Conservation (phyloP, 2,888 invertebrate genomes). For the Mimachlamys varia region DNA sequence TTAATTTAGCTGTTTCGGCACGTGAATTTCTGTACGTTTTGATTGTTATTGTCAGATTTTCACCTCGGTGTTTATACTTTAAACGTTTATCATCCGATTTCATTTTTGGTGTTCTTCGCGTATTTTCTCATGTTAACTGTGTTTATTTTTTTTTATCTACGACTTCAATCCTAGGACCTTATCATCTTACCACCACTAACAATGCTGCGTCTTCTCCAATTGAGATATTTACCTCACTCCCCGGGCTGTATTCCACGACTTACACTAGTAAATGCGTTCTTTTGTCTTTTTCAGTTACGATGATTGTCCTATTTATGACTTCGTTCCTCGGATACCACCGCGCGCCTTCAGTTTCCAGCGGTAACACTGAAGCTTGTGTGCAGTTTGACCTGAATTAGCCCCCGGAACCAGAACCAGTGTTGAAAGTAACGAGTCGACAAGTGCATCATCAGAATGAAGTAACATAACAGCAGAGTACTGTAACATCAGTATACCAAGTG, state of each 20-base stretch:
- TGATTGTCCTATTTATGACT: conserved; percentile 1
- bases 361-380: neutral
- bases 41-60: no score
- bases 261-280: neutral
- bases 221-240: neutral
- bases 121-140: no score
- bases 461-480: neutral
- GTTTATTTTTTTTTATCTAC: no score
- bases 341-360: neutral
- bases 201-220: neutral
- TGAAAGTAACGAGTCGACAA: neutral
- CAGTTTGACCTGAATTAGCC: conserved; percentile 7
- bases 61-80: no score
- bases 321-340: neutral
- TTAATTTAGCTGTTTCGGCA: no score
- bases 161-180: neutral
- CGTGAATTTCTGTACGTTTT: no score
- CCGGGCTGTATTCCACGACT: neutral
- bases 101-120: no score
- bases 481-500: neutral
- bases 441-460: neutral
- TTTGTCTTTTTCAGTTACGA: conserved; percentile 21
- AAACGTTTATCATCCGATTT: no score
- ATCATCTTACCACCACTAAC: neutral
- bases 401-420: neutral